Evolutionary conservation across 2,888 invertebrate genomes (phyloP), one percentile per base, ranked within the genome.

Genomic region (Seira sanloemensis): DNA sequence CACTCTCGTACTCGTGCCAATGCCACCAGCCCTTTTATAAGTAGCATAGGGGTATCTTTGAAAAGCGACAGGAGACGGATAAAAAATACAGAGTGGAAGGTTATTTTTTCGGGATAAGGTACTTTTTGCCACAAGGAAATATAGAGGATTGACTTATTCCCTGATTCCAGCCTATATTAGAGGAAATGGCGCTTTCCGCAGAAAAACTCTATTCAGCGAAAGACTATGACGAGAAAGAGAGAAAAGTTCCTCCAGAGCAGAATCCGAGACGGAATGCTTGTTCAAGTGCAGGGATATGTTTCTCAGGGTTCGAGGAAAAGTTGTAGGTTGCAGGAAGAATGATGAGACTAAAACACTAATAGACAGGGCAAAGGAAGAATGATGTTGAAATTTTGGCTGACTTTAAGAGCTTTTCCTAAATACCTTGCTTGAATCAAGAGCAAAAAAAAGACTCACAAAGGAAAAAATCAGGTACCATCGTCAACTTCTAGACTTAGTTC

Each of bases 321-420:
- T 37, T 37, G 37, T 37, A 7, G 37, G 66, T 50, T 2, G 68
- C 19, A 58, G 77, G 26, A 77, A 68, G 68, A 71, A 69, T 19
- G 81, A 81, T 81, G 68, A 23, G 75, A 80, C 73, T 74, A 80
- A 81, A 81, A 81, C 75, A 81, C 81, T 81, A 81, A 81, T 81
- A 81, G 81, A 81, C 81, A 81, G 69, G 75, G 50, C 75, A 81
- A 81, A 81, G 81, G 75, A 81, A 81, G 81, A 81, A 81, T 75
- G 81, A 81, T 81, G 81, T 76, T 81, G 81, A 81, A 81, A 81
- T 81, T 81, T 81, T 81, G 71, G 76, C 71, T 76, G 81, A 81
- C 75, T 81, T 81, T 76, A 65, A 76, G 76, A 81, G 81, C 81
- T 76, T 76, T 37, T 81, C 66, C 81, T 65, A 76, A 81, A 75